Percentiles rank a stretch among this genome's conserved stretches.
phyloP scores from a whole-genome alignment of 2,888 invertebrate genomes.

The Sarcophaga rosellei region DNA sequence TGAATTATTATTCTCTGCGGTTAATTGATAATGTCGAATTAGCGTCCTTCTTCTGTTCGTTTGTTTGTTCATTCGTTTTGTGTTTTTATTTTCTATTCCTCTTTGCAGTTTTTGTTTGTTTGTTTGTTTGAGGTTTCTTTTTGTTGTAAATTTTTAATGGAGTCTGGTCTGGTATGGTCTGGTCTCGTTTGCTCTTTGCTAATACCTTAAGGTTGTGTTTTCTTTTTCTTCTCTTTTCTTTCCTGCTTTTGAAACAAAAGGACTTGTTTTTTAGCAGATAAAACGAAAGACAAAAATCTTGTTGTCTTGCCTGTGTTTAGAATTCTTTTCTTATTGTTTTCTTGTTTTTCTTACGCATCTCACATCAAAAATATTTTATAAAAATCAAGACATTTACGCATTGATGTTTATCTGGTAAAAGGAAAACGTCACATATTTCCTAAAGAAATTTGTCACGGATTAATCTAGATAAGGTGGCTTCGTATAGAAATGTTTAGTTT shows the following conservation, averaged over 20 bases:
- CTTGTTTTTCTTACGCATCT: not conserved
- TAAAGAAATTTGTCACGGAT: conserved; percentile 40
- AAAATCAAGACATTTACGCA: conserved; percentile 34
- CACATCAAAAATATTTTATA: not conserved
- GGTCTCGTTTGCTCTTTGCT: not conserved
- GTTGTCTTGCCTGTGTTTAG: not conserved
- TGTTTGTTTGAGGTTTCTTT: not conserved
- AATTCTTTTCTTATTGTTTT: not conserved
- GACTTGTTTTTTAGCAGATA: not conserved
- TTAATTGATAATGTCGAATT: conserved; percentile 69
- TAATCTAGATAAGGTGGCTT: not conserved
- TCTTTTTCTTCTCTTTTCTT: conserved; percentile 3
- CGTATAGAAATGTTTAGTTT: not conserved
- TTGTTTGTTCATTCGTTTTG: not conserved
- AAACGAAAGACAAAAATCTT: conserved; percentile 3
- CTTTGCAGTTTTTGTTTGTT: not conserved
- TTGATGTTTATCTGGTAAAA: conserved; percentile 45
- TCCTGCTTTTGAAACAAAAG: conserved; percentile 10
- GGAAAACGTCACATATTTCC: conserved; percentile 25
- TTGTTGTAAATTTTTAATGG: conserved; percentile 12
- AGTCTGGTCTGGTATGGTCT: conserved; percentile 28
- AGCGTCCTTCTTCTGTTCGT: conserved; percentile 42
- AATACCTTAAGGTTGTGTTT: conserved; percentile 35
- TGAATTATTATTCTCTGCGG: conserved; percentile 67
- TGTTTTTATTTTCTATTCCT: not conserved